Conservation (phyloP, 2,797 vertebrate species). For the Lemur catta region DNA sequence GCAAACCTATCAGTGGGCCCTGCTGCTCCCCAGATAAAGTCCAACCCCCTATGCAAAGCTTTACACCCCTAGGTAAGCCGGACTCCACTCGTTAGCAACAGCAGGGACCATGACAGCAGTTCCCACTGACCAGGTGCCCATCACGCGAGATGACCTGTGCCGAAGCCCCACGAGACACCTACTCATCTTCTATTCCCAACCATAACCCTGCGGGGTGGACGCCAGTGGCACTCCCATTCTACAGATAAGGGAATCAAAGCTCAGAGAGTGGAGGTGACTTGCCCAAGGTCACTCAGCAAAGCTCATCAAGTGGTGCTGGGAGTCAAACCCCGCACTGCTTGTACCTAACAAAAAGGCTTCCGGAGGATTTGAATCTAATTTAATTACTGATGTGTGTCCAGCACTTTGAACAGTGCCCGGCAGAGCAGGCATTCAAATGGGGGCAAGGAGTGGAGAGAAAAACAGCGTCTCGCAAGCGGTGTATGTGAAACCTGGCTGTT, state of each 20-base stretch:
- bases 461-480: accelerated
- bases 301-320: background rate
- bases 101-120: accelerated
- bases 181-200: background rate
- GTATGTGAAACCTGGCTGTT: background rate
- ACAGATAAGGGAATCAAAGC: background rate
- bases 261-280: background rate
- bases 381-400: background rate
- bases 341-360: accelerated
- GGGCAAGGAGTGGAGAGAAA: accelerated
- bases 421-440: background rate
- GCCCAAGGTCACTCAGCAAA: background rate
- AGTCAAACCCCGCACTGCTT: background rate
- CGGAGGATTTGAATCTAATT: accelerated
- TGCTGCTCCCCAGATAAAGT: background rate
- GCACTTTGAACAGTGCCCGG: background rate
- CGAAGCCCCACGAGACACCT: accelerated
- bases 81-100: accelerated
- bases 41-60: background rate
- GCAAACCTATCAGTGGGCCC: background rate
- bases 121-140: accelerated
- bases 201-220: accelerated
- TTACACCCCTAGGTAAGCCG: background rate
- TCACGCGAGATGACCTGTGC: accelerated
- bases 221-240: accelerated